Conservation (phyloP, 2,113 vertebrate species). For the Eulemur rufifrons region DNA sequence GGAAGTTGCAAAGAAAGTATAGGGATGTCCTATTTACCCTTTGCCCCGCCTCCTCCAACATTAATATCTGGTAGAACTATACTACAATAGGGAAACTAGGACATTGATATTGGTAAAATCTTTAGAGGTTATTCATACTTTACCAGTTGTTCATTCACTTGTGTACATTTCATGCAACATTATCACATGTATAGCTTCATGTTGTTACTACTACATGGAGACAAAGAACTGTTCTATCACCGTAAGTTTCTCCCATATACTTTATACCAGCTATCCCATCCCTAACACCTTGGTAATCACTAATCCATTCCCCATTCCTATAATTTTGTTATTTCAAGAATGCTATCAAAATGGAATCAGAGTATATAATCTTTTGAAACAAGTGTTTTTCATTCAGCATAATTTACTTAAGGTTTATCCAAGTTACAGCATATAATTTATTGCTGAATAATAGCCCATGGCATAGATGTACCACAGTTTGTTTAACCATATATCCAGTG, state of each 20-base stretch:
- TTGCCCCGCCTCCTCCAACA: accelerated
- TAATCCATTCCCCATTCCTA: background rate
- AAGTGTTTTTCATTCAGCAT: background rate
- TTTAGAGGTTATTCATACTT: background rate
- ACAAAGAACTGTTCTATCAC: background rate
- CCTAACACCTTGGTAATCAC: background rate
- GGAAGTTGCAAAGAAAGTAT: background rate
- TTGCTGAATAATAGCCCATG: background rate
- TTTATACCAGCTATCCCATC: background rate
- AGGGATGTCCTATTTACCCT: background rate
- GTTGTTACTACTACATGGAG: background rate
- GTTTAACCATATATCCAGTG: background rate
- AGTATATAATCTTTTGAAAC: background rate
- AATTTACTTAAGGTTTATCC: background rate
- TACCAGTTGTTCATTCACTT: background rate
- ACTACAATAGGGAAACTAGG: background rate
- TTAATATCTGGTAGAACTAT: background rate
- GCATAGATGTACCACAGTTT: background rate
- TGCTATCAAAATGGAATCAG: background rate
- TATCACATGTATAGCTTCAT: background rate
- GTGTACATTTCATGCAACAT: background rate
- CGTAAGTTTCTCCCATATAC: background rate
- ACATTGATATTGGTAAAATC: background rate
- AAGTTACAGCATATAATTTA: background rate
- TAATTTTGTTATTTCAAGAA: background rate